Evolutionary conservation across 2,888 invertebrate species (phyloP).

Genomic region (Eupithecia exiguata): DNA sequence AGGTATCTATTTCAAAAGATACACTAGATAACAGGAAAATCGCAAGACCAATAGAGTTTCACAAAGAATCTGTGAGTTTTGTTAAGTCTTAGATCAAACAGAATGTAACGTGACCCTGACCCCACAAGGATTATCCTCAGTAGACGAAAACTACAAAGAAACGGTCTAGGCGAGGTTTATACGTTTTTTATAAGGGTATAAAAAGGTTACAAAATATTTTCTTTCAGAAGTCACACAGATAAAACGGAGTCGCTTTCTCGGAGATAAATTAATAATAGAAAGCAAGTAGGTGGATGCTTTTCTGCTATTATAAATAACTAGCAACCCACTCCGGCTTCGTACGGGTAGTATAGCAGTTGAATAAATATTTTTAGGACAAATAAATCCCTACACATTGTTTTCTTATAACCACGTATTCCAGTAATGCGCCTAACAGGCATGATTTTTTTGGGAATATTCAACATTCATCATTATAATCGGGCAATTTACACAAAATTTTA

Average conservation of each 20-base stretch:
- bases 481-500: not conserved
- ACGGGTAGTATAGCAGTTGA: not conserved
- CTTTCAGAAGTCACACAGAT: not conserved
- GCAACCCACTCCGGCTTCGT: not conserved
- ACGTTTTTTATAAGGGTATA: not conserved
- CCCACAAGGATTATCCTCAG: slow-evolving; percentile 1
- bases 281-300: not conserved
- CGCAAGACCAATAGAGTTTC: not conserved
- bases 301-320: not conserved
- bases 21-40: not conserved
- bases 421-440: no score
- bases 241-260: not conserved
- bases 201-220: not conserved
- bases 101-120: slow-evolving; percentile 3
- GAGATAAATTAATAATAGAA: not conserved
- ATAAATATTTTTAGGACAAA: not conserved
- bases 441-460: no score
- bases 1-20: not conserved
- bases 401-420: no score
- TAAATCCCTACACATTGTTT: not conserved
- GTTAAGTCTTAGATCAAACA: slow-evolving; percentile 1
- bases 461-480: not conserved
- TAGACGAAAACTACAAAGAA: slow-evolving; percentile 4
- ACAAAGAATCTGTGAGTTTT: slow-evolving; percentile 1
- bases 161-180: slow-evolving; percentile 4